phyloP scores from a whole-genome alignment of 1,140 invertebrate species.

The Caerostris extrusa region DNA sequence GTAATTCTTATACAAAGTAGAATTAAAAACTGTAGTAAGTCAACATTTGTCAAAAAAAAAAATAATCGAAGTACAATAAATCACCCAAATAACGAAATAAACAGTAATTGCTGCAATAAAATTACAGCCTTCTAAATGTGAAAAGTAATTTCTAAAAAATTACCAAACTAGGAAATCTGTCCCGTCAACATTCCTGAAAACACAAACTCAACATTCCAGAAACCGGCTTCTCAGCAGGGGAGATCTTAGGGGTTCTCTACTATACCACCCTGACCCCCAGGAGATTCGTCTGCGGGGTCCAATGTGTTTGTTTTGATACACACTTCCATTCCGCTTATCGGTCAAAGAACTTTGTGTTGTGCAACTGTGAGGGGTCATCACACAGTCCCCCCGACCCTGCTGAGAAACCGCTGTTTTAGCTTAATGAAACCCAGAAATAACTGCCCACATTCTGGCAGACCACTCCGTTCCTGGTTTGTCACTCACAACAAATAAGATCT shows the following conservation, averaged over 20 bases:
- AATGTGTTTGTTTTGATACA: background rate
- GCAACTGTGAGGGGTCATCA: background rate
- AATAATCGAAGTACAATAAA: no score
- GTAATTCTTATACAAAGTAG: no score
- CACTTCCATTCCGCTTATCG: slow-evolving; percentile 26
- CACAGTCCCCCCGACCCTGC: background rate
- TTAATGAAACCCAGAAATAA: background rate
- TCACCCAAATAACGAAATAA: no score
- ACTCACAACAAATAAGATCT: background rate
- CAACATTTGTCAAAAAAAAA: no score
- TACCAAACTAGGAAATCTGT: no score
- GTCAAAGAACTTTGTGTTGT: background rate
- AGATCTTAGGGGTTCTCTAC: background rate
- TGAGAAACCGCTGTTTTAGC: background rate
- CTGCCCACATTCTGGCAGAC: background rate
- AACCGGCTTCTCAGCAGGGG: background rate
- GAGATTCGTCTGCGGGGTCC: background rate
- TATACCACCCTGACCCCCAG: background rate
- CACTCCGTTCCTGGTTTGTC: background rate
- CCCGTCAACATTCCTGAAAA: no score
- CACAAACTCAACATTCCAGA: background rate
- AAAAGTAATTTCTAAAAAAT: no score
- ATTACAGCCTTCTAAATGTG: no score
- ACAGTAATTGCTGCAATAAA: no score
- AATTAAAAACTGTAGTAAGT: no score